Evolutionary conservation across 1,140 invertebrate genomes (phyloP).

Genomic region (Drosophila kohkoa): DNA sequence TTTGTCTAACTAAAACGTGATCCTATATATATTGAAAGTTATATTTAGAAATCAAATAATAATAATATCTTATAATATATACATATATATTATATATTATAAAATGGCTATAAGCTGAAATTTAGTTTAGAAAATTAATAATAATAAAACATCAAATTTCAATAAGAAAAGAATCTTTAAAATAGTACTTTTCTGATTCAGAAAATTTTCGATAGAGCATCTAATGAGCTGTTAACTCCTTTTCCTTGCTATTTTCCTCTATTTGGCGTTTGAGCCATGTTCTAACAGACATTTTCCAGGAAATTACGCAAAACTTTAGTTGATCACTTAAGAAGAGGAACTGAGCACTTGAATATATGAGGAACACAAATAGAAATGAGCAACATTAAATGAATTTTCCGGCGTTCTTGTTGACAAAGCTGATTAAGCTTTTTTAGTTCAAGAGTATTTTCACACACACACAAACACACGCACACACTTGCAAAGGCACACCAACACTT

Average conservation of each 20-base stretch:
- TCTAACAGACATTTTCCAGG: slow-evolving; percentile 4
- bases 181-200: no score
- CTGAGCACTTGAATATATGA: background rate
- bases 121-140: no score
- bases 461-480: background rate
- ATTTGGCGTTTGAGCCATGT: background rate
- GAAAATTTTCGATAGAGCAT: background rate
- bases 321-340: background rate
- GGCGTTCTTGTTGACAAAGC: background rate
- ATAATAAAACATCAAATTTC: no score
- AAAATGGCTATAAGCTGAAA: no score
- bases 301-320: slow-evolving; percentile 7
- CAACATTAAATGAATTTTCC: slow-evolving; percentile 8
- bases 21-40: no score
- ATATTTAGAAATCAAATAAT: no score
- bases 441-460: slow-evolving; percentile 23
- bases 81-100: no score
- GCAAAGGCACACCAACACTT: no score
- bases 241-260: no score
- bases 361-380: background rate
- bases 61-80: no score
- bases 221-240: background rate
- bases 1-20: background rate
- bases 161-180: no score
- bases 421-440: slow-evolving; percentile 7